A percentile compares a stretch with the other conserved stretches of the same genome.
Evolutionary conservation across 1,140 invertebrate species (phyloP).

Genomic region (Danaus plexippus): DNA sequence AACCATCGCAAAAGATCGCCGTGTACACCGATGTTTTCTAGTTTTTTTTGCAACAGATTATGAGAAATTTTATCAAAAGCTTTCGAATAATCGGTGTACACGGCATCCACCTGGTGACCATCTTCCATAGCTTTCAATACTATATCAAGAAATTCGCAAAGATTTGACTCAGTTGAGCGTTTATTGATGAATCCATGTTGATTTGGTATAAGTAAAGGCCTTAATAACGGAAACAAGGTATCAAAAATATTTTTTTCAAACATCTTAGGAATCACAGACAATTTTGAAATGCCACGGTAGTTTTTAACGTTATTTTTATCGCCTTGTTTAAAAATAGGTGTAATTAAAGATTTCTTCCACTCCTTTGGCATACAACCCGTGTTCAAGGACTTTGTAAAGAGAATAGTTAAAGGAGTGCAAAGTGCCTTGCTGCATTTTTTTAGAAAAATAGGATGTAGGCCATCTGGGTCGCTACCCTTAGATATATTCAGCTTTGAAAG

Average conservation of each 20-base stretch:
- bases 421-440: conserved; percentile 5
- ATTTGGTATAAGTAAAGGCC: conserved; percentile 2
- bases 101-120: conserved; percentile 1
- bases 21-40: conserved; percentile 8
- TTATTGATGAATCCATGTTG: conserved; percentile 10
- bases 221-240: conserved; percentile 5
- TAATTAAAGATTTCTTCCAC: conserved; percentile 9
- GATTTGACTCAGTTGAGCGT: conserved; percentile 11
- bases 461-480: conserved; percentile 8
- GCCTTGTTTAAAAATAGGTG: conserved; percentile 2
- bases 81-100: neutral
- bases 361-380: conserved; percentile 1
- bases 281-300: conserved; percentile 5
- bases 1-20: conserved; percentile 6
- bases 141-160: conserved; percentile 7
- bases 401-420: conserved; percentile 4
- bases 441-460: conserved; percentile 10
- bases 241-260: conserved; percentile 9
- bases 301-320: conserved; percentile 3
- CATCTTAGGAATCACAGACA: conserved; percentile 2
- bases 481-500: conserved; percentile 6
- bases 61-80: conserved; percentile 8
- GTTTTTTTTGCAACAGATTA: conserved; percentile 4
- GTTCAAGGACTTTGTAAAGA: neutral
- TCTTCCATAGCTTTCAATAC: conserved; percentile 4